Evolutionary conservation across 2,888 invertebrate species (phyloP).

Genomic region (Mellilla xanthometata): DNA sequence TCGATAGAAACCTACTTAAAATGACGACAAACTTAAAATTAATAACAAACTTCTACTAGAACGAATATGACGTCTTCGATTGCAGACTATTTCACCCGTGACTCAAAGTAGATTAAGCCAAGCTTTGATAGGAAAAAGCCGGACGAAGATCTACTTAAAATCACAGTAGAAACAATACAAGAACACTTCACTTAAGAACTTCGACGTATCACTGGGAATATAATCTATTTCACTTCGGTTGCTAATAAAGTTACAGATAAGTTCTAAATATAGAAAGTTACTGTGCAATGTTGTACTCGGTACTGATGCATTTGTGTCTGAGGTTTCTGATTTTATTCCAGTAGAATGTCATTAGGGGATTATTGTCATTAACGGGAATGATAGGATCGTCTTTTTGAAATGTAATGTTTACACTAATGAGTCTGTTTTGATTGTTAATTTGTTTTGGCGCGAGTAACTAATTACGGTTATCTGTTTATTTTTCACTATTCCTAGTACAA

Average conservation of each 20-base stretch:
- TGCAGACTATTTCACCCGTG: constrained; percentile 19
- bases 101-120: constrained; percentile 24
- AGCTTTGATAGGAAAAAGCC: constrained; percentile 31
- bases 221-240: too few relatives aligned
- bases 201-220: too few relatives aligned
- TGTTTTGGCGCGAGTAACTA: background rate
- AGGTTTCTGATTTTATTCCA: background rate
- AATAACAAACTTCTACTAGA: too few relatives aligned
- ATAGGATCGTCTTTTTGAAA: background rate
- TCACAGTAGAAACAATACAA: constrained; percentile 20
- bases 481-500: too few relatives aligned
- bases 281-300: background rate
- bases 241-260: background rate
- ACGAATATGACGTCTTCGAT: too few relatives aligned
- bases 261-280: background rate
- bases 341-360: background rate
- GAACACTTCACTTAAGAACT: too few relatives aligned
- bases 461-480: too few relatives aligned
- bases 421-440: constrained; percentile 6
- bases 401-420: constrained; percentile 7
- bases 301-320: background rate
- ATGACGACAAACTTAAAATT: constrained; percentile 15
- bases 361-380: background rate
- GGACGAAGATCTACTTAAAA: constrained; percentile 42
- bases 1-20: constrained; percentile 36